Base-by-base conservation (phyloP, 2,888 invertebrate genomes). In the Cosmia pyralina region DNA sequence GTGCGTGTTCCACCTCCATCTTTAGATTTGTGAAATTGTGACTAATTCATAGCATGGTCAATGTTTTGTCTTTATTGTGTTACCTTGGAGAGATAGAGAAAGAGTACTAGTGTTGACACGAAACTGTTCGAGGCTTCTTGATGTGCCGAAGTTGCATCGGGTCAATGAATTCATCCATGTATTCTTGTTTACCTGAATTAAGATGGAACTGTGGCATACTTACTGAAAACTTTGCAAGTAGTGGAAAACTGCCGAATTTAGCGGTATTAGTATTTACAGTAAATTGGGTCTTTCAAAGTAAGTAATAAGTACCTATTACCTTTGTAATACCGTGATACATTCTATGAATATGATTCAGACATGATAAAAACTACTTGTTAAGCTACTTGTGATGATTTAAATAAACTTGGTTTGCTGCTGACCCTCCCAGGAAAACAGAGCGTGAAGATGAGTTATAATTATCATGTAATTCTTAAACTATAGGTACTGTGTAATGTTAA, bases 161-260 rank as follows among this genome's bases (percentile, higher is more conserved):
- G 67, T 81, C 67, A 75, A 75, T 67, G 57, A 67, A 73, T 81
- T 77, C 75, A 77, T 83, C 85, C 84, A 85, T 88, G 72, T 82
- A 86, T 82, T 81, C 72, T 86, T 85, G 85, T 88, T 86, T 87
- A 65, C 77, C n/a, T 74, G 13, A 13, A 48, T 76, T 75, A 82
- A 85, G 89, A 88, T 92, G 77, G 90, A 91, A 92, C 92, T 84
- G 83, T 92, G 88, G 88, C 91, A 87, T 79, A 90, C 81, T 85
- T 75, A 83, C 5, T 57, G 22, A 62, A 81, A 76, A 78, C 69
- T 69, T 55, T 65, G 17, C 19, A 44, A 66, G 15, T 41, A 46
- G 11, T 52, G 15, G 22, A 13, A 48, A 52, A 41, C 41, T 22
- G n/a, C 28, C 2, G 15, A 62, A 34, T 34, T 17, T 48, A 4